Evolutionary conservation across 2,797 vertebrate species (phyloP), one percentile per base, ranked within the genome.

Genomic region (Cyclura pinguis): DNA sequence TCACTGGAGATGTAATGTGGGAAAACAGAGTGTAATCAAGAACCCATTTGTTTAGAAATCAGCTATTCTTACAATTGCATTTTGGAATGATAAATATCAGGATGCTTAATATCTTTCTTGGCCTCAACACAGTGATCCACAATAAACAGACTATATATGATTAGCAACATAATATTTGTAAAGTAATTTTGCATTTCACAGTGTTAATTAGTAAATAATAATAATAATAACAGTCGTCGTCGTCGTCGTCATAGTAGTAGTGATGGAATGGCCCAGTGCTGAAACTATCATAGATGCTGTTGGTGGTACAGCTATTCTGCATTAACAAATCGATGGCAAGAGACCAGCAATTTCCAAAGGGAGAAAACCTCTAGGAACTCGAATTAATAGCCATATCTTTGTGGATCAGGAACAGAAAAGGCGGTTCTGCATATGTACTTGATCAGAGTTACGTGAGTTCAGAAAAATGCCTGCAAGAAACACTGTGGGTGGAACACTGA

Each of bases 401-500:
- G 72, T 22, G 57, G 55, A 59, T 38, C 42, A 38, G 47, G 74
- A 16, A n/a, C 13, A 38, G 10, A 72, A 69, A 72, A 80, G 83
- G 52, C 32, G 88, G 35, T 88, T 84, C 67, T 74, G 5, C 29
- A 14, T 78, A 47, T 20, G n/a, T 27, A 22, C 59, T 35, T 73
- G 24, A 74, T 38, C 14, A 24, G 32, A 74, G 80, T 83, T 82
- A 90, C 81, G 27, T 62, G 57, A 84, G 18, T 57, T 73, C 14
- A 74, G 87, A 88, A 74, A 55, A 85, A 88, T 50, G 76, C 76
- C 76, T 85, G 20, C 9, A 14, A 32, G 82, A 91, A 82, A 85
- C 32, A 47, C 32, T 62, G 83, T 91, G 90, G 90, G 87, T 52
- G 86, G 90, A 81, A 88, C 42, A 24, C 85, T 81, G 76, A 88